A percentile compares a stretch with the other conserved stretches of the same genome.
These are phyloP conservation scores for Meta bourneti DNA, from an alignment of 2,888 invertebrate genomes.

Conservation along the genomic window DNA sequence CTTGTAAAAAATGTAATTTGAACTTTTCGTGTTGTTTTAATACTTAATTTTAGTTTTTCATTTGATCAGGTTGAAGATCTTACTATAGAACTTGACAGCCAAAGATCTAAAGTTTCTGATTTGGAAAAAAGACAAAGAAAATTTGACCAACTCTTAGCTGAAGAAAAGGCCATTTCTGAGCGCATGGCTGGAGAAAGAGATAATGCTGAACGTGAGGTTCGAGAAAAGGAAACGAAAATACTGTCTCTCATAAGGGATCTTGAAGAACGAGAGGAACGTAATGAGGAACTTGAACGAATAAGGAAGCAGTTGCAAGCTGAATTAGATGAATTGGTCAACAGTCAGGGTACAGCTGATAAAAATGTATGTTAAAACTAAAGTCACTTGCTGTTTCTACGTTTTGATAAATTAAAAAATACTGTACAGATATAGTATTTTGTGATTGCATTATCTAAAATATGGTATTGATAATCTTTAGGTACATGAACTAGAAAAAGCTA, in stretches of 20 bases:
- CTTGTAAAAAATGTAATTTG: too few relatives aligned
- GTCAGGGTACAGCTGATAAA: conserved; percentile 98
- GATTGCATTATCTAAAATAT: too few relatives aligned
- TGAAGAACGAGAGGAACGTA: conserved; percentile 92
- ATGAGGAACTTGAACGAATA: conserved; percentile 93
- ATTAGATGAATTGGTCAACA: conserved; percentile 96
- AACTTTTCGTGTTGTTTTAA: too few relatives aligned
- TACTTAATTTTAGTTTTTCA: not conserved
- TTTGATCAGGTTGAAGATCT: conserved; percentile 89
- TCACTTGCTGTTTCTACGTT: not conserved
- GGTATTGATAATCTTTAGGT: conserved; percentile 80
- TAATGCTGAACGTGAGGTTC: conserved; percentile 93
- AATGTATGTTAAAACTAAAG: conserved; percentile 83
- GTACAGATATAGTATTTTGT: too few relatives aligned
- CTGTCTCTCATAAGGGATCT: conserved; percentile 94
- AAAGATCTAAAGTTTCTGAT: conserved; percentile 90
- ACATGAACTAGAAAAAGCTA: conserved; percentile 98
- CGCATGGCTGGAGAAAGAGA: conserved; percentile 93
- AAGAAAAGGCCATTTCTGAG: conserved; percentile 90
- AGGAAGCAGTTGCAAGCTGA: conserved; percentile 93
- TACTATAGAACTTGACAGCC: conserved; percentile 95
- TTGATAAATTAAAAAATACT: not conserved
- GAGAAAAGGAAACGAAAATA: conserved; percentile 98
- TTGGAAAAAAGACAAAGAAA: conserved; percentile 99
- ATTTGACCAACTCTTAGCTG: conserved; percentile 92